Evolutionary conservation across 2,113 vertebrate genomes (phyloP), one percentile per base, ranked within the genome.

Genomic region (Puma concolor): DNA sequence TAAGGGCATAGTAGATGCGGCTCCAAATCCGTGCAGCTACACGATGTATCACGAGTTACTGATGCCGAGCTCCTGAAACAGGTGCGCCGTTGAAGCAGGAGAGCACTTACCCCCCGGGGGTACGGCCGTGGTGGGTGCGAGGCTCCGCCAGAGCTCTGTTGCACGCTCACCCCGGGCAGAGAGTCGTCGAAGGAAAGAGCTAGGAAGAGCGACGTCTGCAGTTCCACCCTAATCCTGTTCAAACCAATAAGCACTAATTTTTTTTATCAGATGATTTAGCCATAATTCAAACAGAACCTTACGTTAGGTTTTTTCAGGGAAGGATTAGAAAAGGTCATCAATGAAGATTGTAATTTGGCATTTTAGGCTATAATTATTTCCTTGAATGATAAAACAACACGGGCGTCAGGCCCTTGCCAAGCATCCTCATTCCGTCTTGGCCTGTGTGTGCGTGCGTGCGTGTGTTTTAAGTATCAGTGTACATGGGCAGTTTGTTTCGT

Each of bases 321-420:
- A 76, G 27, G 41, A 5, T 48, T 77, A 88, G 79, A 48, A 81
- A 86, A 57, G 44, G 29, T 69, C 17, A 36, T 77, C 92, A 79
- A 11, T 72, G n/a, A 88, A 79, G 71, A 72, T 48, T 36, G 10
- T 82, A 60, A 81, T 80, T 67, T 96, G 63, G 23, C 33, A 64
- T 94, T 95, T 94, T 21, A 64, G 44, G 16, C 67, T 79, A 48
- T 60, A 66, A 13, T 77, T 86, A 57, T 94, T 90, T 94, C 66
- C 64, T 80, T 86, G 17, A 88, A 31, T 57, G 33, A 63, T n/a
- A 31, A 31, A 92, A 89, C 19, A 33, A 4, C 52, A 50, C 16
- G 48, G 71, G 21, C 54, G 13, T 27, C 54, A 57, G 36, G 16
- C 77, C 33, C 74, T 96, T 83, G 33, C 80, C n/a, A 66, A 38